These are phyloP conservation scores for Pipra filicauda DNA, from an alignment of 2,113 vertebrate genomes.

Conservation along the genomic window DNA sequence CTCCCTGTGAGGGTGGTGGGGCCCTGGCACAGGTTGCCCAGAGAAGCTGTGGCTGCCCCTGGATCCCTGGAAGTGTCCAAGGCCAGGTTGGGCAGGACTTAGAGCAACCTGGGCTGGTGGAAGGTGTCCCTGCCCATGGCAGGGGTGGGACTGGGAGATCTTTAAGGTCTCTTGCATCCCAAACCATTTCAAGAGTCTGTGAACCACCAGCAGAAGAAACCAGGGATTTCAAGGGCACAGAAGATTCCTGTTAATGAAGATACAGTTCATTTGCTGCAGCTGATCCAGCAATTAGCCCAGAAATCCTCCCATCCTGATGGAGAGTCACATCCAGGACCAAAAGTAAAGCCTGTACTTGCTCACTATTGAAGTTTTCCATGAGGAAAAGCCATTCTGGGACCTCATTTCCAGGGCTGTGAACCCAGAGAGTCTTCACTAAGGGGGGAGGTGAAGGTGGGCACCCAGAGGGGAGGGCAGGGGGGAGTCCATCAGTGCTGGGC, in stretches of 20 bases:
- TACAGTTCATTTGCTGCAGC: not conserved
- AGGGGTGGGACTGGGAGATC: not conserved
- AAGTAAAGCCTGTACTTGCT: not conserved
- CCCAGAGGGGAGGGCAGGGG: not conserved
- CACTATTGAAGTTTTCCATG: not conserved
- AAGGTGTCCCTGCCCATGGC: not conserved
- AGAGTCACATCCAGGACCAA: not conserved
- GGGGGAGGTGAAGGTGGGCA: not conserved
- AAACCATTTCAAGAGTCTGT: not conserved
- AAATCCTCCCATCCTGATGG: not conserved
- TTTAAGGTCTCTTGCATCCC: not conserved
- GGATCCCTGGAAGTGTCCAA: not conserved
- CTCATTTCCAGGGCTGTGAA: not conserved
- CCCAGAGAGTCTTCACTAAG: not conserved
- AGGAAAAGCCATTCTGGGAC: not conserved
- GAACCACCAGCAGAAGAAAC: not conserved
- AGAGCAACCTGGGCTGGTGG: not conserved
- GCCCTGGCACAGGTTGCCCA: rapidly evolving
- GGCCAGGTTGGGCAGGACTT: not conserved
- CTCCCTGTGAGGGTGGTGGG: too few species aligned
- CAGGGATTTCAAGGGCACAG: not conserved
- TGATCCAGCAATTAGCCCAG: not conserved
- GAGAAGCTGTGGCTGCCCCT: not conserved
- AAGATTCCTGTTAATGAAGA: not conserved
- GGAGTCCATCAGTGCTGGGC: not conserved